These are phyloP conservation scores for Metopia argyrocephala DNA, from an alignment of 2,888 invertebrate genomes.

Conservation along the genomic window DNA sequence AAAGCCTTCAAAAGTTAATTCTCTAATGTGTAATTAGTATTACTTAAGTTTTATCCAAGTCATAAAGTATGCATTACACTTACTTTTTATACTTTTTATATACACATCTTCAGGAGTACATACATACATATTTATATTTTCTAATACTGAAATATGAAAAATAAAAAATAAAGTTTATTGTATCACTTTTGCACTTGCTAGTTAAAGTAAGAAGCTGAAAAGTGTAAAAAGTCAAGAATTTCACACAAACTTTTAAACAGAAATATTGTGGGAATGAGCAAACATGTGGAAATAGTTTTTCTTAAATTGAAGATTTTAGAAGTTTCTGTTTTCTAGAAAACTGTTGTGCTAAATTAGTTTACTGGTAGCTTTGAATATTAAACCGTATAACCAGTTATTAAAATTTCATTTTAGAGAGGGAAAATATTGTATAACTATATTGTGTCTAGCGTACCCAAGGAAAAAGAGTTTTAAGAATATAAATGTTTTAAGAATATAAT, in stretches of 20 bases:
- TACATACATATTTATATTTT: not conserved
- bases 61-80: constrained; percentile 39
- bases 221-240: constrained; percentile 3
- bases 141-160: not conserved
- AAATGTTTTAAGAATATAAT: too few species aligned
- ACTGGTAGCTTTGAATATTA: not conserved
- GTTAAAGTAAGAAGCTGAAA: not conserved
- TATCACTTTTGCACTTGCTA: constrained; percentile 8
- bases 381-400: too few species aligned
- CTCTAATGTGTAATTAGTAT: constrained; percentile 51
- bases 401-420: too few species aligned
- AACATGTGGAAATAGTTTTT: constrained; percentile 1
- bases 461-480: too few species aligned
- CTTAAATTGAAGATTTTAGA: not conserved
- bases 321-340: not conserved
- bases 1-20: constrained; percentile 39
- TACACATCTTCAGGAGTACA: not conserved
- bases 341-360: too few species aligned
- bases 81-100: not conserved
- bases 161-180: constrained; percentile 40
- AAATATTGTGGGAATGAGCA: not conserved
- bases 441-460: too few species aligned
- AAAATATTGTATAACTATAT: too few species aligned
- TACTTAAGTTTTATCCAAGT: constrained; percentile 39
- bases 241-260: not conserved